Evolutionary conservation across 2,797 vertebrate species (phyloP), one percentile per base, ranked within the genome.

Genomic region (Pangasius djambal): DNA sequence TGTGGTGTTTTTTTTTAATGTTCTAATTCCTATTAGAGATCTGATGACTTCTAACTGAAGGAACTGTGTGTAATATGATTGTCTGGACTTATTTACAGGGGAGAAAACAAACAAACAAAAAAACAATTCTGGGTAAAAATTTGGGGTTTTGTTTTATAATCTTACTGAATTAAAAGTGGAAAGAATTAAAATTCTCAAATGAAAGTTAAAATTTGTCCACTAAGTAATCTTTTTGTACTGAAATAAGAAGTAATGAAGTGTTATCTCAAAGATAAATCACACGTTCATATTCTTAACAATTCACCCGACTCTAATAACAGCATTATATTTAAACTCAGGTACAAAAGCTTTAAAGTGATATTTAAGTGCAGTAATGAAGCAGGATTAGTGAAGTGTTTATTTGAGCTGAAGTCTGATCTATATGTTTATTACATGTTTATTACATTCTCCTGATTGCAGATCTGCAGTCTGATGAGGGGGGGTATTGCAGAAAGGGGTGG

Each of bases 381-480:
- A 28, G 44, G 74, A 77, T 77, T 8, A 50, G n/a, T 55, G 75
- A 34, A 34, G 52, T 59, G 34, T 44, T 61, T 79, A 79, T 20
- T 0, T n/a, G 12, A 78, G n/a, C 48, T 18, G 44, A 6, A n/a
- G 15, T 55, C 31, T 59, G 50, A 37, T 37, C 34, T 34, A 3
- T 2, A 0, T 7, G 34, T 25, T 82, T 40, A 57, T 77, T 48
- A 44, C 20, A 74, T 6, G 25, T 79, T 52, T 57, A 52, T 22
- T 40, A 44, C 15, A 25, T 61, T 79, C 77, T 88, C 57, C 50
- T 55, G 78, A 63, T 90, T 78, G 18, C 89, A 99, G 98, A 99
- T 99, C 94, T 99, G 98, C 95, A 99, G 98, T 94, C 97, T 99
- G 93, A 99, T 99, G 98, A 95, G 98, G 89, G 98, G 98, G 10